These are phyloP conservation scores for Notarius quadriscutis DNA, from an alignment of 2,113 vertebrate genomes.

Conservation along the genomic window DNA sequence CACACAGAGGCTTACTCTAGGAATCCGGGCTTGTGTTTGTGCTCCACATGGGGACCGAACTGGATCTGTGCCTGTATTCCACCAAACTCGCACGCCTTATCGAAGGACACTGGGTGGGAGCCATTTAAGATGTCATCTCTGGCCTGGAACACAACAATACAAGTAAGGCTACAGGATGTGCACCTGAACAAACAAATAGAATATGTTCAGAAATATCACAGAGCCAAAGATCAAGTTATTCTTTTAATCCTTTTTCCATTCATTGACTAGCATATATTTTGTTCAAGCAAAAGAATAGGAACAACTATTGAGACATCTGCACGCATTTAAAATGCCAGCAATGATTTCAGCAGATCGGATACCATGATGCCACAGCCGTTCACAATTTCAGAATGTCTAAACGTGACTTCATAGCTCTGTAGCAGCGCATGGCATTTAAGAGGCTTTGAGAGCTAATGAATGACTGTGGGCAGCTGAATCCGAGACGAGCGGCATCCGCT, in stretches of 20 bases:
- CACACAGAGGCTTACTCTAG: constrained; percentile 83
- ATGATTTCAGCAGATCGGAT: not conserved
- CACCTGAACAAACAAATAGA: constrained; percentile 7
- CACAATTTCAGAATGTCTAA: constrained; percentile 18
- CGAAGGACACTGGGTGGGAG: constrained; percentile 97
- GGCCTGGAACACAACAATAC: constrained; percentile 73
- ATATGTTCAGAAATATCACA: not conserved
- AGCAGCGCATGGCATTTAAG: constrained; percentile 15
- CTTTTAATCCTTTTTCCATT: not conserved
- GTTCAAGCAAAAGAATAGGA: not conserved
- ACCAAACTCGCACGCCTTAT: constrained; percentile 97
- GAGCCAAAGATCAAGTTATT: not conserved
- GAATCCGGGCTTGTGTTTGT: constrained; percentile 98
- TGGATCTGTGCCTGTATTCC: constrained; percentile 99
- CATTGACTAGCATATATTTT: not conserved
- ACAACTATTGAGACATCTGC: not conserved
- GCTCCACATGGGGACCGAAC: constrained; percentile 96
- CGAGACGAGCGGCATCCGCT: constrained; percentile 7
- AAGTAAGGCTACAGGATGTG: not conserved
- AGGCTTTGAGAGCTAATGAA: constrained; percentile 36
- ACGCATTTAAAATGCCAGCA: constrained; percentile 5
- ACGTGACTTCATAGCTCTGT: constrained; percentile 33
- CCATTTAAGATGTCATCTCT: constrained; percentile 98
- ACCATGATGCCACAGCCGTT: not conserved
- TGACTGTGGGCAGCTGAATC: constrained; percentile 26